A percentile compares a stretch with the other conserved stretches of the same genome.
phyloP scores from a whole-genome alignment of 2,113 vertebrate genomes.

The Bos indicus region DNA sequence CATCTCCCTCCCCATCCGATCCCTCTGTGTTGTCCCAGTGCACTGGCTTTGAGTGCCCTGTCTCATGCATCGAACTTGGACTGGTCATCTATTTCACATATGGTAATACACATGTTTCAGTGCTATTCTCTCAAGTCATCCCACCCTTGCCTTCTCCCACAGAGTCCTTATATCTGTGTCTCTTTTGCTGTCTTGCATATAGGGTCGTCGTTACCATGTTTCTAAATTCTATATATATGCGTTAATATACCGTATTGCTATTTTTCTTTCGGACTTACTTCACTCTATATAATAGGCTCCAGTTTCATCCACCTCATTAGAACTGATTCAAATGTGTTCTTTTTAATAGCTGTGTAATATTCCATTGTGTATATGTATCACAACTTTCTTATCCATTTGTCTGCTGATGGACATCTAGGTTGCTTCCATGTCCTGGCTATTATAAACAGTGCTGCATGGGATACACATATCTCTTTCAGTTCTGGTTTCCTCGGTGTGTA shows the following conservation, averaged over 20 bases:
- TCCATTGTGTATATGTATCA: background rate
- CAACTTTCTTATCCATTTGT: background rate
- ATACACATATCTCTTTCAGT: fast-evolving
- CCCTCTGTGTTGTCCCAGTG: background rate
- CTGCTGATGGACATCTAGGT: background rate
- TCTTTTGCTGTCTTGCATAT: background rate
- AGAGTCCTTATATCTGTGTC: background rate
- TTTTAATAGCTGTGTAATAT: background rate
- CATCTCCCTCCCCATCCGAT: fast-evolving
- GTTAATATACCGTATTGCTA: background rate
- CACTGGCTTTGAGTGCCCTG: background rate
- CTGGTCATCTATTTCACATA: background rate
- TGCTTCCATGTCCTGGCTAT: background rate
- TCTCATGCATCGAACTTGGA: background rate
- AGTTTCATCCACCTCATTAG: background rate
- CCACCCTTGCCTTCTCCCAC: background rate
- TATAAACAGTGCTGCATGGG: background rate
- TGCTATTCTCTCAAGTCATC: background rate
- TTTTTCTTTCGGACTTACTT: background rate
- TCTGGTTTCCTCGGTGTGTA: background rate
- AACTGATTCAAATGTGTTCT: background rate
- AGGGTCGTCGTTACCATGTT: background rate
- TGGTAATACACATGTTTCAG: background rate
- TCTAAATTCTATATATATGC: background rate
- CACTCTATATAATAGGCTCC: background rate